Base-by-base conservation (phyloP, 2,888 invertebrate genomes). In the Azorinus chamasolen region DNA sequence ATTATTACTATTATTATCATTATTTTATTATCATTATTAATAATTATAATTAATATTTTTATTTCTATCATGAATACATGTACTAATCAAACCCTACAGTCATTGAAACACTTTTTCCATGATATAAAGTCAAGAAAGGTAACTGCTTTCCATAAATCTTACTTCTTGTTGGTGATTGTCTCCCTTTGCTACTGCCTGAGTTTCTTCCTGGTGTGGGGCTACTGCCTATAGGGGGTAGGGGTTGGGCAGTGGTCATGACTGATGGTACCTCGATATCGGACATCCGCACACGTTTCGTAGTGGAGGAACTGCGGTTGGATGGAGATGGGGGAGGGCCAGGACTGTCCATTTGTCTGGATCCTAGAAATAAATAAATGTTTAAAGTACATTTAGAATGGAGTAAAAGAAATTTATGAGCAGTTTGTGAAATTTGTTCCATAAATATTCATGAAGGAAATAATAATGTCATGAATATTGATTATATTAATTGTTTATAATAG, bases 201-300 rank as follows among this genome's bases (percentile, higher is more conserved):
- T 68, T 71, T 41, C 72, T 45, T 14, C 63, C 64, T 8, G 54
- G 57, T 24, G 58, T 53, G 10, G 37, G n/a, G 10, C 68, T 51
- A 6, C 63, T 37, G 8, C 79, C 74, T 65, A 85, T 87, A 4
- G 87, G 87, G 27, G 87, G 87, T 25, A 87, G 66, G 6, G 87
- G 85, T 16, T 84, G 79, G 18, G 79, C 77, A 12, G 74, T 65
- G 24, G 83, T 37, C 53, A 83, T 78, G 14, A 77, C 65, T 12
- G 64, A 27, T 16, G 84, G 76, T 27, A 80, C 66, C 32, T 79
- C 72, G 14, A 77, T 77, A 8, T 79, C 77, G 2, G 82, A 75
- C 58, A 86, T 61, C 8, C 83, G 64, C 24, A 85, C 84, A 59
- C 83, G 81, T 75, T 85, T 83, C 2, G 61, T 57, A n/a, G 62